Evolutionary conservation across 2,113 vertebrate species (phyloP).

Genomic region (Xerus inauris): DNA sequence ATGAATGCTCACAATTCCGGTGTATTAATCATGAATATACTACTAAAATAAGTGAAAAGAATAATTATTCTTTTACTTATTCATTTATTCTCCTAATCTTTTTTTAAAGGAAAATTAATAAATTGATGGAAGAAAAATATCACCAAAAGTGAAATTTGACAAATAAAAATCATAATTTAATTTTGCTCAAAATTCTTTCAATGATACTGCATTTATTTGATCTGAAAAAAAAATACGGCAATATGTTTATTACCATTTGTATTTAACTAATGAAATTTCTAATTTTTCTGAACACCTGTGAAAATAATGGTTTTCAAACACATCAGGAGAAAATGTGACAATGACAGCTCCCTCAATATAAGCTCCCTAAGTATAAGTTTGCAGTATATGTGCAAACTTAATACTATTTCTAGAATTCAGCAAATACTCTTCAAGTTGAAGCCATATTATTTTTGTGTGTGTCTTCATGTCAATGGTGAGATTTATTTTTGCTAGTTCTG

Average conservation of each 20-base stretch:
- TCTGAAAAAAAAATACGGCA: background rate
- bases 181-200: background rate
- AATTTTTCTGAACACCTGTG: background rate
- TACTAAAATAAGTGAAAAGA: background rate
- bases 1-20: background rate
- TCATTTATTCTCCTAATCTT: background rate
- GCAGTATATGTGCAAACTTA: background rate
- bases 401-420: background rate
- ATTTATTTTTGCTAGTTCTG: background rate
- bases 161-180: background rate
- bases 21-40: background rate
- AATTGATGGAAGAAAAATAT: background rate
- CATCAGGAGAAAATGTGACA: background rate
- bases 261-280: background rate
- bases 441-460: background rate
- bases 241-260: background rate
- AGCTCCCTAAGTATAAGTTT: background rate
- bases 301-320: background rate
- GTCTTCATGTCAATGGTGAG: background rate
- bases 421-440: background rate
- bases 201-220: background rate
- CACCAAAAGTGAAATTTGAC: background rate
- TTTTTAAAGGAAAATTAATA: constrained; percentile 7
- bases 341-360: background rate
- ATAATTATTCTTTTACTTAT: no score